These are phyloP conservation scores for Pygocentrus nattereri DNA, from an alignment of 2,797 vertebrate genomes.

Conservation along the genomic window DNA sequence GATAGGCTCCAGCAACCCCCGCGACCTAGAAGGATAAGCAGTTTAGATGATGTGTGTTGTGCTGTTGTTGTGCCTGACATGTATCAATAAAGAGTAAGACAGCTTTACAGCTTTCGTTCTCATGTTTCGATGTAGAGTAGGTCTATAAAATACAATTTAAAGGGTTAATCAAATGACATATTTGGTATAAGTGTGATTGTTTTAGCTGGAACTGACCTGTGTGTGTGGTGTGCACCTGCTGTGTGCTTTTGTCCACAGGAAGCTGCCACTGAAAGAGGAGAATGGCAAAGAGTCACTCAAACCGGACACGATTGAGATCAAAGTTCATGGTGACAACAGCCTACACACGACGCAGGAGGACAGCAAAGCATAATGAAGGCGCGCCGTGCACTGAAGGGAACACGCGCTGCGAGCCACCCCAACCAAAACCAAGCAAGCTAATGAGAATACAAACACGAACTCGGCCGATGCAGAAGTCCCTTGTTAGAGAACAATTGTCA, in stretches of 20 bases:
- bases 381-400: slow-evolving; percentile 52
- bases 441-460: slow-evolving; percentile 61
- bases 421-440: slow-evolving; percentile 61
- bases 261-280: slow-evolving; percentile 89
- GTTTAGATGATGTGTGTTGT: too few species aligned
- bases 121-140: too few species aligned
- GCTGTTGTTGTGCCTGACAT: too few species aligned
- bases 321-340: slow-evolving; percentile 85
- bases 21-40: too few species aligned
- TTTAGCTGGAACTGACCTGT: slow-evolving; percentile 7
- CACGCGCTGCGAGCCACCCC: slow-evolving; percentile 53
- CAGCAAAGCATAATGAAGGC: slow-evolving; percentile 83
- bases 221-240: background rate
- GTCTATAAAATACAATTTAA: background rate
- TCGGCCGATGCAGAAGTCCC: slow-evolving; percentile 53
- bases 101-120: too few species aligned
- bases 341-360: slow-evolving; percentile 87
- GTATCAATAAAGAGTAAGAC: too few species aligned
- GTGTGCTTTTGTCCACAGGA: slow-evolving; percentile 70
- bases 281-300: slow-evolving; percentile 88
- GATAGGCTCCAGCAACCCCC: too few species aligned
- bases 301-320: slow-evolving; percentile 88
- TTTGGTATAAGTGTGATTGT: slow-evolving; percentile 1
- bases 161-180: background rate
- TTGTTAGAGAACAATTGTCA: slow-evolving; percentile 54